These are phyloP conservation scores for Oligia latruncula DNA, from an alignment of 2,888 invertebrate genomes.

Conservation along the genomic window DNA sequence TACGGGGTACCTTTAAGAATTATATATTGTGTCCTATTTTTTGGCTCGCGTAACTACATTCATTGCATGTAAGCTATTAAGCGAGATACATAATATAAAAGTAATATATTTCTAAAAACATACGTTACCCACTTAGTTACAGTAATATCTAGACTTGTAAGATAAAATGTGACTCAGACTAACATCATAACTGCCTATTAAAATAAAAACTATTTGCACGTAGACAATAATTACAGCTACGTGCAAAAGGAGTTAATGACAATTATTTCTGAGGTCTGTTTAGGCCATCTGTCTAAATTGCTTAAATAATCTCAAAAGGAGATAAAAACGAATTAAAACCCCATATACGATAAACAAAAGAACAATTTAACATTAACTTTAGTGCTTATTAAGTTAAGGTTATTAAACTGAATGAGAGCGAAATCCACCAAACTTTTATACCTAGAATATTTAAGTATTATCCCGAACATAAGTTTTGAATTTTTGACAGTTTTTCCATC, in stretches of 20 bases:
- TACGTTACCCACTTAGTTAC: neutral
- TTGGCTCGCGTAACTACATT: neutral
- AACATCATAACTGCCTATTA: neutral
- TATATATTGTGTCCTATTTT: neutral
- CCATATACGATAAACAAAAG: constrained; percentile 26
- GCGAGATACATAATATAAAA: neutral
- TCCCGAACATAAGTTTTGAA: too few species aligned
- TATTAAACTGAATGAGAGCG: neutral
- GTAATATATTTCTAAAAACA: neutral
- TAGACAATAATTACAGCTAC: constrained; percentile 2
- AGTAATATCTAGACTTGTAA: neutral
- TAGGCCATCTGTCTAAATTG: constrained; percentile 2
- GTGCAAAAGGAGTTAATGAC: neutral
- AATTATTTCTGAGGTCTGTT: neutral
- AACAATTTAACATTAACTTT: constrained; percentile 1
- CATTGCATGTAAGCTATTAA: neutral
- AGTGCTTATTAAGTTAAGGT: neutral
- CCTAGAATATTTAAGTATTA: too few species aligned
- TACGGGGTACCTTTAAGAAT: neutral
- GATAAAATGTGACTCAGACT: neutral
- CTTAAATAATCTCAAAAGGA: constrained; percentile 12
- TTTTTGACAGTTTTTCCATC: too few species aligned
- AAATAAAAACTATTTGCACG: constrained; percentile 5
- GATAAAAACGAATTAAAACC: neutral
- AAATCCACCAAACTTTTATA: too few species aligned